These are phyloP conservation scores for Parascotia fuliginaria DNA, from an alignment of 2,888 invertebrate species.

Conservation along the genomic window DNA sequence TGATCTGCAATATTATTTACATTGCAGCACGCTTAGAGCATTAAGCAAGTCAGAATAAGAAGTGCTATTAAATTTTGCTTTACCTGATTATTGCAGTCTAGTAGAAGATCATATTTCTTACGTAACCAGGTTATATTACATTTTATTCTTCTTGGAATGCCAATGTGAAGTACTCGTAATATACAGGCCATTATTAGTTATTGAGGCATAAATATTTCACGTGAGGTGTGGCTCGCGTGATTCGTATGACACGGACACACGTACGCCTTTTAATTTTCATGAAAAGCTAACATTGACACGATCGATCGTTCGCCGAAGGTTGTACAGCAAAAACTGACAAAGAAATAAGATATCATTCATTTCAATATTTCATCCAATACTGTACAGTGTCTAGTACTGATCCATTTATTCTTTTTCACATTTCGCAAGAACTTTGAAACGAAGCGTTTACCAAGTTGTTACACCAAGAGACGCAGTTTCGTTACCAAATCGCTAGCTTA, in stretches of 20 bases:
- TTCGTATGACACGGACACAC: conserved; percentile 6
- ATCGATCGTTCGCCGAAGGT: conserved; percentile 39
- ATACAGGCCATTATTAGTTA: background rate
- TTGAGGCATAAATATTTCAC: conserved; percentile 6
- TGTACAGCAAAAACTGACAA: conserved; percentile 17
- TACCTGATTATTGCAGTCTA: too few species aligned
- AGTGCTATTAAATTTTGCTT: background rate
- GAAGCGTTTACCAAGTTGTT: background rate
- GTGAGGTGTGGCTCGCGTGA: background rate
- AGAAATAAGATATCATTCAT: background rate
- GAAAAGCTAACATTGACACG: conserved; percentile 36
- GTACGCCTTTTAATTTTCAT: conserved; percentile 29
- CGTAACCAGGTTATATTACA: background rate
- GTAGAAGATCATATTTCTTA: background rate
- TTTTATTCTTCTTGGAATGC: conserved; percentile 1
- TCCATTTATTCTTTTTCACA: too few species aligned
- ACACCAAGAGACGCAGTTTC: background rate
- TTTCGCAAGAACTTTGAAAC: too few species aligned
- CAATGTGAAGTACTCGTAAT: background rate
- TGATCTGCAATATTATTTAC: background rate
- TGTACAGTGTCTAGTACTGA: background rate
- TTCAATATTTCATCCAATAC: background rate
- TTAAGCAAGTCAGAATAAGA: too few species aligned
- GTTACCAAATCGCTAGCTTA: background rate
- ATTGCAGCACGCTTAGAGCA: background rate